Evolutionary conservation across 2,797 vertebrate species (phyloP), one percentile per base, ranked within the genome.

Genomic region (Periophthalmus magnuspinnatus): DNA sequence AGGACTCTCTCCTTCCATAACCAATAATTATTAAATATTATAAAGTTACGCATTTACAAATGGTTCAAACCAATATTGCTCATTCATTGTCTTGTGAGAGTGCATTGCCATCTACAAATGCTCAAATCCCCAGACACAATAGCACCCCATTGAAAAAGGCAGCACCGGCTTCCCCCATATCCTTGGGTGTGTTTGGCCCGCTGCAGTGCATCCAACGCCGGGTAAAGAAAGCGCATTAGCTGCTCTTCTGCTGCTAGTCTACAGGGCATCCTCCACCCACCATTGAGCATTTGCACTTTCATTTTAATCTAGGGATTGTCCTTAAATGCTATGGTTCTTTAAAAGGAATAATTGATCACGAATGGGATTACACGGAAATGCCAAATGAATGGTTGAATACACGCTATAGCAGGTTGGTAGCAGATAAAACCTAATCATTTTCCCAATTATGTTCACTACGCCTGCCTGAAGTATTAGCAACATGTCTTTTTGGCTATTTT

Each of bases 171-270:
- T 48, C 0, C 45, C 33, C 28, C 34, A 64, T 50, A 16, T 54
- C 24, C 5, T 58, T 78, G 82, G 80, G 84, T 79, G 86, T 84
- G 83, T 76, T 60, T 64, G 70, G 80, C n/a, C 75, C 67, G 66
- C 75, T 76, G 86, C 86, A 74, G 80, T 71, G 64, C 60, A 9
- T 47, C 21, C 45, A 50, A 32, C 63, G 4, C 62, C 2, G 21
- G 22, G 41, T 41, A 38, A 22, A 63, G 21, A 10, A 16, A 4
- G 5, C 7, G 63, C 63, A 65, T 50, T 32, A 14, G 24, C 45
- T 13, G 24, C 5, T 3, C 2, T 32, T 65, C 45, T n/a, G 38
- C 41, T 45, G 13, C 41, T 1, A 45, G 13, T 45, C 41, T 45
- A 16, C 41, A 45, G 11, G 13, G 41, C 41, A 45, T 45, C 41